phyloP scores from a whole-genome alignment of 2,888 invertebrate species.

The Stictocephala bisonia region DNA sequence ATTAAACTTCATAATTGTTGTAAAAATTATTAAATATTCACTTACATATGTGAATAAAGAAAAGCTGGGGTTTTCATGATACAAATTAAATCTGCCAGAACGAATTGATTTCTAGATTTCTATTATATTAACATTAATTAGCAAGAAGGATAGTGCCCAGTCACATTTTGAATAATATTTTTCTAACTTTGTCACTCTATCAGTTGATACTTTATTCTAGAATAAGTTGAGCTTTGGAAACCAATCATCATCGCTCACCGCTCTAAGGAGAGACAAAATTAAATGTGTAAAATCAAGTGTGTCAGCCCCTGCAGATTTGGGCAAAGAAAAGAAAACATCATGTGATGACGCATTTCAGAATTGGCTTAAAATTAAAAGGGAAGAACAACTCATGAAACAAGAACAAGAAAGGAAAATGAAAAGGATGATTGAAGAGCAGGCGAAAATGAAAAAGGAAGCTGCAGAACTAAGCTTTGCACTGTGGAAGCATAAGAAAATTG shows the following conservation, averaged over 20 bases:
- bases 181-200: too few relatives aligned
- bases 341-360: not conserved
- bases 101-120: not conserved
- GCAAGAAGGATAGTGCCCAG: too few relatives aligned
- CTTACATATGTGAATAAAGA: too few relatives aligned
- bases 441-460: constrained; percentile 7
- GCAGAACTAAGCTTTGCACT: constrained; percentile 13
- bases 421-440: not conserved
- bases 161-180: too few relatives aligned
- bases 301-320: not conserved
- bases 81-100: too few relatives aligned
- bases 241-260: too few relatives aligned
- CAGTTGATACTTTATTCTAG: too few relatives aligned
- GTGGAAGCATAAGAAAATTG: constrained; percentile 27
- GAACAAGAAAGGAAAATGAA: not conserved
- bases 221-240: too few relatives aligned
- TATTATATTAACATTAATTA: not conserved
- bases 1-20: too few relatives aligned
- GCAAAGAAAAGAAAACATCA: not conserved
- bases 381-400: not conserved
- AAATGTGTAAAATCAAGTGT: not conserved
- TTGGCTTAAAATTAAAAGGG: constrained; percentile 15
- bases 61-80: too few relatives aligned
- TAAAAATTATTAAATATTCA: too few relatives aligned
- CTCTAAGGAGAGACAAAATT: too few relatives aligned